Conservation (phyloP, 2,888 invertebrate species). For the Ornithoptera alexandrae region DNA sequence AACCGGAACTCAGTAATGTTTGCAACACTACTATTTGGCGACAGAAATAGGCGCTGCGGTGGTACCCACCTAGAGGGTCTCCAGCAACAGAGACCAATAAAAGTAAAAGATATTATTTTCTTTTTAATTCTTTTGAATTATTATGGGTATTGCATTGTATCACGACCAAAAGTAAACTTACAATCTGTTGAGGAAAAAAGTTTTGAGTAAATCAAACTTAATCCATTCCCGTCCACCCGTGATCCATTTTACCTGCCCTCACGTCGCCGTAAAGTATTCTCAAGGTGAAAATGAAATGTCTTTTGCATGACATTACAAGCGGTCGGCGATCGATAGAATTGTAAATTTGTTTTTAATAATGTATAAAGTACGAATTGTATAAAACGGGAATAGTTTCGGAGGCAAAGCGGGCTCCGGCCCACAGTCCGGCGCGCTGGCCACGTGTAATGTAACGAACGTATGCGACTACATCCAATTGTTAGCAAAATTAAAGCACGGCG, state of each 20-base stretch:
- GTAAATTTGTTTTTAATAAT: constrained; percentile 61
- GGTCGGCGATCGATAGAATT: constrained; percentile 66
- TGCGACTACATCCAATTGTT: constrained; percentile 12
- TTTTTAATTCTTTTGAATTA: background rate
- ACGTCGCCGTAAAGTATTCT: constrained; percentile 54
- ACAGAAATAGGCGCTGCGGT: too few relatives aligned
- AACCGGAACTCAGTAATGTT: too few relatives aligned
- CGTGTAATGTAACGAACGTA: constrained; percentile 31
- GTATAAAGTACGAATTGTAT: constrained; percentile 43
- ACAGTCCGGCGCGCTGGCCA: background rate
- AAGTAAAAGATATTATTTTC: background rate
- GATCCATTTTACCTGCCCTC: constrained; percentile 39
- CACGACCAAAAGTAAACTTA: background rate
- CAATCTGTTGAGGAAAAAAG: constrained; percentile 23
- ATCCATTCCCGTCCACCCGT: constrained; percentile 33
- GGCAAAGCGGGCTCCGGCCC: constrained; percentile 32
- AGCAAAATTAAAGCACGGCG: constrained; percentile 11
- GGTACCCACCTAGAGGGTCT: too few relatives aligned
- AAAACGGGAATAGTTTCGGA: constrained; percentile 35
- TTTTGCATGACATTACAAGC: constrained; percentile 60
- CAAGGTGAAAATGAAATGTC: constrained; percentile 68
- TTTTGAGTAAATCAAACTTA: constrained; percentile 31
- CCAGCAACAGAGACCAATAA: background rate
- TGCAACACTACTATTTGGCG: too few relatives aligned
- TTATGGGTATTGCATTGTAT: background rate